Evolutionary conservation across 2,888 invertebrate species (phyloP).

Genomic region (Vesta saturnalis): DNA sequence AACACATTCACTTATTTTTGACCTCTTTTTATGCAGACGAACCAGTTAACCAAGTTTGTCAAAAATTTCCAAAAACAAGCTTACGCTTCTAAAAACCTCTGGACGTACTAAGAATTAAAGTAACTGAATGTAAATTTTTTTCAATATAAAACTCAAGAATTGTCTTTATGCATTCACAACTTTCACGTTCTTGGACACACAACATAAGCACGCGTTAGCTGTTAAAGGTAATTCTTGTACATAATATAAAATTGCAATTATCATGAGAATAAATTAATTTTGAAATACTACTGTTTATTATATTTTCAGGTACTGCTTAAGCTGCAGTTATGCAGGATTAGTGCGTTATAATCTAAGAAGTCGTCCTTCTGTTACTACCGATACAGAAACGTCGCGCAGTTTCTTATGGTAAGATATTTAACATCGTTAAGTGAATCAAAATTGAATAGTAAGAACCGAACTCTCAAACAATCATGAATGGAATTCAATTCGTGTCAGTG

Average conservation of each 20-base stretch:
- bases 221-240: not conserved
- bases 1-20: not conserved
- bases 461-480: slow-evolving; percentile 16
- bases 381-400: slow-evolving; percentile 11
- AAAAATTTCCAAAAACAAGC: no score
- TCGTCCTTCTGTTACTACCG: not conserved
- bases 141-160: not conserved
- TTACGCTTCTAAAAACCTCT: not conserved
- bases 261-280: not conserved
- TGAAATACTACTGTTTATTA: not conserved
- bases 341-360: not conserved
- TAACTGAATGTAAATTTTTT: not conserved
- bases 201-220: not conserved
- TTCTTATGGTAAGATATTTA: slow-evolving; percentile 1
- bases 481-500: slow-evolving; percentile 15
- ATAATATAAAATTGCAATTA: not conserved
- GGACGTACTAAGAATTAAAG: not conserved
- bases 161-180: not conserved
- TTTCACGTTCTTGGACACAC: not conserved
- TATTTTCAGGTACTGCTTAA: not conserved
- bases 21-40: not conserved
- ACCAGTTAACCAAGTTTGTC: not conserved
- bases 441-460: slow-evolving; percentile 3
- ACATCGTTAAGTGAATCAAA: not conserved
- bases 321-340: not conserved